These are phyloP conservation scores for Puntigrus tetrazona DNA, from an alignment of 2,113 vertebrate species.

Conservation along the genomic window DNA sequence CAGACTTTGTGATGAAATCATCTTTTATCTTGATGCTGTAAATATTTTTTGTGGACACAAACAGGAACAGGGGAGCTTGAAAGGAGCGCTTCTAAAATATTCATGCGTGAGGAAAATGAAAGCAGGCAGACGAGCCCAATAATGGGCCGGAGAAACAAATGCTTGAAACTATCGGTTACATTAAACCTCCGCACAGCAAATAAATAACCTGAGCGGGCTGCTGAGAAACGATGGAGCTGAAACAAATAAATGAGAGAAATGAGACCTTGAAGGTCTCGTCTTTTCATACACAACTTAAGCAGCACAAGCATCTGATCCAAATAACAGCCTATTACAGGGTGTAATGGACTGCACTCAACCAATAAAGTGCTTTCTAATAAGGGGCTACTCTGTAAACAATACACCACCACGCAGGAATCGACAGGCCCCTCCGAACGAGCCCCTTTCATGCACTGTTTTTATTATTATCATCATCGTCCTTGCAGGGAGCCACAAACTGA, in stretches of 20 bases:
- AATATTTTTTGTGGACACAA: conserved; percentile 16
- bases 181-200: background rate
- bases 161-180: background rate
- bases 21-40: conserved; percentile 7
- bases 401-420: conserved; percentile 32
- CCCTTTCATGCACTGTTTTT: conserved; percentile 48
- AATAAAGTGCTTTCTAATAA: conserved; percentile 72
- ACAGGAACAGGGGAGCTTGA: background rate
- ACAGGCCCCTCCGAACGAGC: conserved; percentile 40
- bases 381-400: conserved; percentile 61
- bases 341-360: conserved; percentile 70
- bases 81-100: background rate
- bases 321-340: conserved; percentile 69
- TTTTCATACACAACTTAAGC: conserved; percentile 47
- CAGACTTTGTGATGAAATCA: conserved; percentile 2
- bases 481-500: background rate
- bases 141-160: background rate
- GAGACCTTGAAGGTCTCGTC: conserved; percentile 5
- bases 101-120: background rate
- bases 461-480: conserved; percentile 13
- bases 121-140: background rate
- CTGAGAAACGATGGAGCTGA: background rate
- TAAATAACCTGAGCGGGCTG: background rate
- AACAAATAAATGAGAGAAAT: background rate
- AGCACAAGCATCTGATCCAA: conserved; percentile 62